Evolutionary conservation across 1,140 invertebrate species (phyloP), one percentile per base, ranked within the genome.

Genomic region (Drosophila mayri): DNA sequence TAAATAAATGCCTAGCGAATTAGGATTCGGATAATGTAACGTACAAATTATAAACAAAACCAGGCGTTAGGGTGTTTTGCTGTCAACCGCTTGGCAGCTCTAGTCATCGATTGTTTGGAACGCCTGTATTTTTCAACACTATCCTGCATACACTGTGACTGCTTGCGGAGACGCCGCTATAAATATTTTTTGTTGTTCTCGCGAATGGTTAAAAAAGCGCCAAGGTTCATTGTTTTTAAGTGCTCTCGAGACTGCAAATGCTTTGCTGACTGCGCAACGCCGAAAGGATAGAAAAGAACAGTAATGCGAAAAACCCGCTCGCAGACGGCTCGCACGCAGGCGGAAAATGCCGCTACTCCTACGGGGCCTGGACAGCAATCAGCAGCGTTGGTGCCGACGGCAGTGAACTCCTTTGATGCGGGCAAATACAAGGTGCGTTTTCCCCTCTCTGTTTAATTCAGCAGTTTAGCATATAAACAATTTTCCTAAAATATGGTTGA

Each of bases 241-340:
- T 88, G 58, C 54, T 47, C 12, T 22, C 66, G 41, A 63, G 63
- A 35, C 18, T 11, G 65, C 80, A 77, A 70, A 60, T 71, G 54
- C 62, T 74, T 63, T 54, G 76, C 57, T 79, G 61, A 72, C 54
- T 35, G 66, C 43, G 44, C 35, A 72, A 58, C 38, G 49, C 57
- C 43, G 47, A 30, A 47, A 70, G 43, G 25, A 47, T 22, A 43
- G 58, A 77, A 81, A 76, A 79, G 14, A 80, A 79, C 76, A 88
- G 84, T 87, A 55, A 92, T 92, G 91, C 91, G 91, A 79, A 92
- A 90, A 64, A 92, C 91, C 60, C 91, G 91, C 63, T 92, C 91
- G 38, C 91, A 92, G 76, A 92, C 66, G 63, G 66, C 91, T 58
- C 88, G 91, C 64, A 92, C 74, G 73, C 91, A 92, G 75, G 91